Evolutionary conservation across 2,113 vertebrate genomes (phyloP), one percentile per base, ranked within the genome.

Genomic region (Triplophysa tibetana): DNA sequence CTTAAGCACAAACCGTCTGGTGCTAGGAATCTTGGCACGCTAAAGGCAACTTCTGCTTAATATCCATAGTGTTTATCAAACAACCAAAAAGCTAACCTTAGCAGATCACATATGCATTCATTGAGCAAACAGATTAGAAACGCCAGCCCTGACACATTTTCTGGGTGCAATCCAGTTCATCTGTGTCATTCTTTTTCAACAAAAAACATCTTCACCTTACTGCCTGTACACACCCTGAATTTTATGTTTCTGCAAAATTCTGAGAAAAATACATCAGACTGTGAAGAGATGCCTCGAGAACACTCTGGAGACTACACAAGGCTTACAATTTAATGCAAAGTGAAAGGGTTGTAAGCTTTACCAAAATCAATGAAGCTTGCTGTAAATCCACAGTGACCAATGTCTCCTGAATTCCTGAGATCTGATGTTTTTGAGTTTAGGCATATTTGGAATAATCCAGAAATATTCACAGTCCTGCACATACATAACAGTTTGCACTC

Each of bases 301-400:
- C 3, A 52, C 70, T 41, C 38, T 52, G 26, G 69, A 54, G 48
- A 33, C 24, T 9, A 16, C 13, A 58, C 29, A 16, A 73, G 12
- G 1, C 70, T 43, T 11, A 45, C 43, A 72, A 58, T 72, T 16
- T 72, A 58, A 72, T 72, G 19, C 52, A 72, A 72, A 72, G 52
- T 38, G 52, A 58, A 56, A 8, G 26, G 38, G 69, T 58, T 12
- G 10, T 52, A 56, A 10, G 29, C 69, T 29, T 21, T 43, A 21
- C 58, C 33, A 60, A 73, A 73, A 60, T 21, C 33, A 60, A 60
- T 16, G 26, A 17, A 70, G 45, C 45, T 11, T 17, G 4, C 1
- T 17, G 50, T 8, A 70, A 70, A 70, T 33, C 68, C 8, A 19
- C 68, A 54, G 24, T 54, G 24, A 70, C 16, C 68, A 54, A 70